Evolutionary conservation across 2,797 vertebrate genomes (phyloP).

Genomic region (Ptychobarbus kaznakovi): DNA sequence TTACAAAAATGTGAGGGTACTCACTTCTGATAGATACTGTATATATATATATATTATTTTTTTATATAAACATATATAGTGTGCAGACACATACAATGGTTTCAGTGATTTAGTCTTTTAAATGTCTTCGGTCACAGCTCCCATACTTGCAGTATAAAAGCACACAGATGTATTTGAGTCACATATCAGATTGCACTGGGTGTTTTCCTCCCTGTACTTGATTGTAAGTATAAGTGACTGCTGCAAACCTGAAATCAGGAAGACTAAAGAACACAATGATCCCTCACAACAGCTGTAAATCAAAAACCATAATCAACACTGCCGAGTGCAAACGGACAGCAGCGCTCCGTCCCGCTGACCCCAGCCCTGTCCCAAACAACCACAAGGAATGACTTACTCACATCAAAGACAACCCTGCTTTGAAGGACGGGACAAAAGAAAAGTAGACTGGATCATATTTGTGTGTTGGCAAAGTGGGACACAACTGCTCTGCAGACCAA

Average conservation of each 20-base stretch:
- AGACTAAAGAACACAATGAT: slow-evolving; percentile 9
- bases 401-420: slow-evolving; percentile 28
- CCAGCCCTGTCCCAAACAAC: background rate
- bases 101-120: background rate
- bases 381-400: slow-evolving; percentile 24
- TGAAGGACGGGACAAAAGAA: background rate
- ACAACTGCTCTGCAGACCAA: slow-evolving; percentile 23
- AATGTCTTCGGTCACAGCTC: background rate
- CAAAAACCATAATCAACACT: slow-evolving; percentile 33
- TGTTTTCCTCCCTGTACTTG: slow-evolving; percentile 3
- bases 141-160: background rate
- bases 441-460: slow-evolving; percentile 36
- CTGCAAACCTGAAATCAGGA: slow-evolving; percentile 36
- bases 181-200: background rate
- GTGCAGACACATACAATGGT: background rate
- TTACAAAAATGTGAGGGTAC: no score
- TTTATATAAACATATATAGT: no score
- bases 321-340: slow-evolving; percentile 17
- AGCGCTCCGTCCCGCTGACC: background rate
- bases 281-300: slow-evolving; percentile 32
- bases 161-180: background rate
- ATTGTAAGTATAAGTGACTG: slow-evolving; percentile 28
- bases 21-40: no score
- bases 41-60: no score
- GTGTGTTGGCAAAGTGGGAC: slow-evolving; percentile 19